Evolutionary conservation across 1,140 invertebrate genomes (phyloP).

Genomic region (Ceratina australensis): DNA sequence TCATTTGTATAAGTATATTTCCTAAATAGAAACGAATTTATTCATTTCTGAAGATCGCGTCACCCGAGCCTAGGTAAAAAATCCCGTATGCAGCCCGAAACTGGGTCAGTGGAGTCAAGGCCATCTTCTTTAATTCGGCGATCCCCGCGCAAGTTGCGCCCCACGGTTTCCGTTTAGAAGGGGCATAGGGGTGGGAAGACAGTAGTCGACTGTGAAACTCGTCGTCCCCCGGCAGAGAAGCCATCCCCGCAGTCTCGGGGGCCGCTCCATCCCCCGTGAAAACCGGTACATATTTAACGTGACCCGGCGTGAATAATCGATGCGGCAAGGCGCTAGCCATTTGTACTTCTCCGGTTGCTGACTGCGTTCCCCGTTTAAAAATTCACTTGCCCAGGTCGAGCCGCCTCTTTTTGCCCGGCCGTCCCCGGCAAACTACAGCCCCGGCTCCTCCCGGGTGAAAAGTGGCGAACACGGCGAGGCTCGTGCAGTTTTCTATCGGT

Average conservation of each 20-base stretch:
- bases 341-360: conserved; percentile 68
- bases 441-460: background rate
- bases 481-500: conserved; percentile 22
- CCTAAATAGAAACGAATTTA: background rate
- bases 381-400: conserved; percentile 53
- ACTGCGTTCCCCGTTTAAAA: conserved; percentile 66
- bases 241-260: conserved; percentile 20
- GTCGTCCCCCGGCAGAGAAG: conserved; percentile 30
- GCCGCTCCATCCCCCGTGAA: conserved; percentile 47
- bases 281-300: conserved; percentile 66
- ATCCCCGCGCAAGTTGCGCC: conserved; percentile 44
- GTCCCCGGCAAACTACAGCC: conserved; percentile 9
- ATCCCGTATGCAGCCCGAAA: conserved; percentile 49
- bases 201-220: conserved; percentile 42
- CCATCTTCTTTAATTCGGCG: conserved; percentile 62
- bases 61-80: background rate
- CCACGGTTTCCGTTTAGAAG: background rate
- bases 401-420: conserved; percentile 46
- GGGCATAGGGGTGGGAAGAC: conserved; percentile 41
- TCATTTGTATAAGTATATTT: too few relatives aligned
- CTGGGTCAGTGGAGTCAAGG: conserved; percentile 58
- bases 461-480: conserved; percentile 22
- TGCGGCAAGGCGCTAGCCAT: conserved; percentile 64
- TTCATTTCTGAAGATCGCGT: background rate
- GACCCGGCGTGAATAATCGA: conserved; percentile 69